Evolutionary conservation across 1,140 invertebrate genomes (phyloP).

Genomic region (Asbolus verrucosus): DNA sequence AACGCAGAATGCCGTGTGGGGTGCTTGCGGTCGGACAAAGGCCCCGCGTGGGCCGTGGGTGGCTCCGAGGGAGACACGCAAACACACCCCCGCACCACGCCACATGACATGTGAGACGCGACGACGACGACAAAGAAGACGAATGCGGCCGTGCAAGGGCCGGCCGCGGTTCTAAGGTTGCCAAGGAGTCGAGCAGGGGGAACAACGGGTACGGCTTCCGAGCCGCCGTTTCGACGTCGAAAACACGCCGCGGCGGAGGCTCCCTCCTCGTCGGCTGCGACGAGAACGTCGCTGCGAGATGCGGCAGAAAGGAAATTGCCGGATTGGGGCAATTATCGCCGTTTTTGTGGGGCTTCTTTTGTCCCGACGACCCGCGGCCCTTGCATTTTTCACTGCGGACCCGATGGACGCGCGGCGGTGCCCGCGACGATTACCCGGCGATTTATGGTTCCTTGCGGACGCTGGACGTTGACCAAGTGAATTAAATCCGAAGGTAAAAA

Average conservation of each 20-base stretch:
- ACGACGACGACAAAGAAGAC: conserved; percentile 34
- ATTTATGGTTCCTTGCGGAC: not conserved
- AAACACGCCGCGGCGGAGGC: conserved; percentile 17
- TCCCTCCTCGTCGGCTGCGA: no score
- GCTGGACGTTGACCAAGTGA: not conserved
- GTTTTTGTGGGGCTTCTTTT: conserved; percentile 24
- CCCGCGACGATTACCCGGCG: not conserved
- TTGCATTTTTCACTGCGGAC: not conserved
- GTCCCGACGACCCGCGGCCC: not conserved
- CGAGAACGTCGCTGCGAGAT: conserved; percentile 21
- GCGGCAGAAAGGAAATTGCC: conserved; percentile 34
- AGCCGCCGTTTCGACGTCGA: not conserved
- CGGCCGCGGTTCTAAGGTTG: not conserved
- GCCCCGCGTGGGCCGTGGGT: conserved; percentile 1
- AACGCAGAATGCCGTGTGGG: conserved; percentile 22
- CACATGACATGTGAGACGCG: conserved; percentile 27
- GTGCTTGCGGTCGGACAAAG: conserved; percentile 18
- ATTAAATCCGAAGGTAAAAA: not conserved
- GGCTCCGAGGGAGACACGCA: conserved; percentile 21
- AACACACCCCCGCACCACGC: conserved; percentile 14
- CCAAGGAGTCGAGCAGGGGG: not conserved
- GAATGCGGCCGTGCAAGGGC: conserved; percentile 13
- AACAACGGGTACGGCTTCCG: conserved; percentile 14
- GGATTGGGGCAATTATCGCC: conserved; percentile 32
- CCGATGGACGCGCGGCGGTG: not conserved